Base-by-base conservation (phyloP, 1,140 invertebrate genomes). In the Temnothorax curvispinosus region DNA sequence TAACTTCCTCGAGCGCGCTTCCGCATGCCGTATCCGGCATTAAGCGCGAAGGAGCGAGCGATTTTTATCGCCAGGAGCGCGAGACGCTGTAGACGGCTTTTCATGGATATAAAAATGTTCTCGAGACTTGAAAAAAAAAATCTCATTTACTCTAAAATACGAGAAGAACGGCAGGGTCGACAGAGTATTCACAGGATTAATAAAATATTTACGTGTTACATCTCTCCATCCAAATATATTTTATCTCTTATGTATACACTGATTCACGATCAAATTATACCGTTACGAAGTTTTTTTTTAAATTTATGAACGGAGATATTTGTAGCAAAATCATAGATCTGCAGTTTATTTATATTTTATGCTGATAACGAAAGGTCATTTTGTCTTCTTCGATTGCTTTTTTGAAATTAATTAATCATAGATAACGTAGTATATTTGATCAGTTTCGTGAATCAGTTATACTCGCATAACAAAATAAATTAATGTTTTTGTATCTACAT, bases 1-100 rank as follows among this genome's bases (percentile, higher is more conserved):
- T 82, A 82, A 82, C 80, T 82, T 82, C 52, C 67, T 72, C 50
- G 67, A 60, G 67, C 80, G 52, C 80, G 38, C 38, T 64, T 71
- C 38, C 78, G 69, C 50, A 67, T 58, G 27, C 41, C 15, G 38
- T 54, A 44, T 47, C 27, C 67, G 52, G 54, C 41, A 54, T 72
- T 54, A 54, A 81, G 32, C 32, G 38, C 67, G 50, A 67, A 52
- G 62, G 6, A 21, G 2, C 67, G n/a, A 18, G 50, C 52, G 15
- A 82, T 44, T 82, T 72, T 82, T 82, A 71, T 56, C 47, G 47
- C 35, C 7, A 9, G 13, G 27, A 78, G 11, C 38, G 21, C 44
- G 32, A n/a, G 8, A 3, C 52, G 69, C 35, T 27, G 52, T 3
- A n/a, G 21, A 62, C 54, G 38, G 32, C 15, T 41, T 62, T 77